Base-by-base conservation (phyloP, 1,140 invertebrate species). In the Penaeus indicus region DNA sequence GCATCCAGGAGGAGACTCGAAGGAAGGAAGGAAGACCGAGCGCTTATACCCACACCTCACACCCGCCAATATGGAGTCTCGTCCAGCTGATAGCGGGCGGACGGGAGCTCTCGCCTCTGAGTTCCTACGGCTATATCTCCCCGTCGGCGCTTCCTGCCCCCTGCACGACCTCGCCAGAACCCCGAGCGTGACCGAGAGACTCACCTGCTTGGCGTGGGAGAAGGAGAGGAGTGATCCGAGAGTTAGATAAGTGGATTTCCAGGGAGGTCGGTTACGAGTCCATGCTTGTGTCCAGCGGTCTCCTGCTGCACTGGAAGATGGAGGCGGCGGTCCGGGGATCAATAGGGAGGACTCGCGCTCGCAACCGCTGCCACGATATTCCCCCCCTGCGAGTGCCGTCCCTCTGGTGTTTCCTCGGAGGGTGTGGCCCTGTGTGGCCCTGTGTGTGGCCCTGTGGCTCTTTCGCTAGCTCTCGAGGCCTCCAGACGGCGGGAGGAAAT, bases 211-310 rank as follows among this genome's bases (percentile, higher is more conserved):
- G 38, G 69, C 69, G 21, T 75, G 27, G 27, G 69, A 38, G 38
- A 38, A 75, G 69, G 69, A 75, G 69, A 75, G n/a, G n/a, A 75
- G 69, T 75, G 69, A 75, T 75, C 69, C 69, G 69, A 32, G 69
- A 75, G 69, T 75, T 32, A 75, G n/a, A 75, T 75, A 75, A 75
- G 69, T 75, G 25, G 19, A n/a, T 75, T 38, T 27, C 27, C 69
- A 75, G 69, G 19, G 69, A 75, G 69, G 38, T 75, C 25, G 69
- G 25, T 75, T 75, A 75, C 69, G 69, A 75, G 69, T 32, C 69
- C 69, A 75, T 75, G 69, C 69, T 75, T 75, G 69, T 75, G 69
- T 75, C 69, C 69, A 75, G 69, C 69, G 25, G 69, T 38, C 69
- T 75, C 21, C 27, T 32, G n/a, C 69, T 75, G 69, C 69, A 75